These are phyloP conservation scores for Scolanthus callimorphus DNA, from an alignment of 92 coral and sea anemone species.

Conservation along the genomic window DNA sequence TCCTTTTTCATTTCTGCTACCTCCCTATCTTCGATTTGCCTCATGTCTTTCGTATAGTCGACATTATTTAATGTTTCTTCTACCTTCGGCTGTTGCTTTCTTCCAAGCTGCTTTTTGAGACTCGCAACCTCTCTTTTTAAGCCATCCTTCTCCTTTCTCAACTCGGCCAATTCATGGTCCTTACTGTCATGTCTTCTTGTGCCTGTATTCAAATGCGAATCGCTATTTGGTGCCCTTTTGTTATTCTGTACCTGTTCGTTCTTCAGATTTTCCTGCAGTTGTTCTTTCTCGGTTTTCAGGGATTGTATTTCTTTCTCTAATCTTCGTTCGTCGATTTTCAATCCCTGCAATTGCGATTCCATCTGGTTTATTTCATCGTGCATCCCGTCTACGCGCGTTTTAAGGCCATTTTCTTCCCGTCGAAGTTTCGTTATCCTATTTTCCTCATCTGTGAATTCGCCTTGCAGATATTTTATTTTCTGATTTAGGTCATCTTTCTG, in stretches of 20 bases:
- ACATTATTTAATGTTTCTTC: constrained; percentile 6
- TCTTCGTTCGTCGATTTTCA: constrained; percentile 42
- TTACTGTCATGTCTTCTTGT: constrained; percentile 21
- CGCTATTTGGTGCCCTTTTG: constrained; percentile 13
- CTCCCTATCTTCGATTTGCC: constrained; percentile 42
- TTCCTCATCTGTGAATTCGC: constrained; percentile 54
- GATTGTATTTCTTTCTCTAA: constrained; percentile 46
- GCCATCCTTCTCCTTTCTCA: constrained; percentile 57
- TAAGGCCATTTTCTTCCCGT: constrained; percentile 53
- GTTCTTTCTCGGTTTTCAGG: constrained; percentile 23
- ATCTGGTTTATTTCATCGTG: constrained; percentile 32
- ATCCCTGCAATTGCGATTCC: constrained; percentile 23
- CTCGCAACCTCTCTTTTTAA: constrained; percentile 38
- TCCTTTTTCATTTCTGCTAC: constrained; percentile 58
- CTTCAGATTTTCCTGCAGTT: constrained; percentile 10
- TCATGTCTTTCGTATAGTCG: constrained; percentile 39
- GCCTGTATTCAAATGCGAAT: constrained; percentile 34
- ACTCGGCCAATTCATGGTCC: constrained; percentile 40
- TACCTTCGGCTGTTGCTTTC: background rate
- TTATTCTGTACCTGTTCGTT: constrained; percentile 14
- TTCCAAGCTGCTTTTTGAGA: constrained; percentile 45
- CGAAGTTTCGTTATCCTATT: constrained; percentile 59
- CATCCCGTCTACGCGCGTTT: constrained; percentile 38
- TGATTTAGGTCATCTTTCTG: constrained; percentile 57
- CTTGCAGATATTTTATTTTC: constrained; percentile 48